Base-by-base conservation (phyloP, 2,888 invertebrate genomes). In the Nomada hirtipes region DNA sequence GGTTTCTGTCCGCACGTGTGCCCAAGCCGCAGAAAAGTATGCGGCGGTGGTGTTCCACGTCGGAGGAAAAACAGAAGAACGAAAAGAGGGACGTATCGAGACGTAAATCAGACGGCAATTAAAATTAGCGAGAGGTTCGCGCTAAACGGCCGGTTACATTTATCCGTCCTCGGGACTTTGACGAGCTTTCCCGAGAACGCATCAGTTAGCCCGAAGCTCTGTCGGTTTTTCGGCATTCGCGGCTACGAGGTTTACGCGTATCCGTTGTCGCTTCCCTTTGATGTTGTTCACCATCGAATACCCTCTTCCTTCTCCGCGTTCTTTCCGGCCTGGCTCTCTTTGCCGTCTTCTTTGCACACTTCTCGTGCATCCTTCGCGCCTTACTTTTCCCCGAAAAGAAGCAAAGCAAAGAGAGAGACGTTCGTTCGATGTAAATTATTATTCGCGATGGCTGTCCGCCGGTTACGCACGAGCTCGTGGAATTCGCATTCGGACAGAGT, bases 221-320 rank as follows among this genome's bases (percentile, higher is more conserved):
- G 86, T 82, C 86, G 83, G 86, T 86, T 88, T 88, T 88, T 88
- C 88, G 85, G 79, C 86, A 87, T 90, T 90, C 86, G 87, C 87
- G 82, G 81, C 83, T 75, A 53, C 85, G 79, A 89, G 89, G 91
- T 91, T 92, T 91, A 91, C 91, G 91, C 92, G 92, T 93, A 93
- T 93, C 93, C 92, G 93, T 92, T 93, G 91, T 93, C 93, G 92
- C 92, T 88, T 82, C 86, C 79, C 93, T 93, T 93, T 93, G 93
- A 93, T 93, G 91, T 86, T 76, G 82, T 84, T 85, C 89, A 82
- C 89, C 88, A 88, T 89, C 88, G 86, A 86, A 76, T 20, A n/a
- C 65, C 79, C 71, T 67, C 83, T 53, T 74, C 71, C 69, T 78
- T 71, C 80, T 60, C 71, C 65, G 15, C 76, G 52, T 64, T 73